Percentiles rank a stretch among this genome's conserved stretches.
Conservation (phyloP, 2,888 invertebrate genomes). For the Eledone cirrhosa region DNA sequence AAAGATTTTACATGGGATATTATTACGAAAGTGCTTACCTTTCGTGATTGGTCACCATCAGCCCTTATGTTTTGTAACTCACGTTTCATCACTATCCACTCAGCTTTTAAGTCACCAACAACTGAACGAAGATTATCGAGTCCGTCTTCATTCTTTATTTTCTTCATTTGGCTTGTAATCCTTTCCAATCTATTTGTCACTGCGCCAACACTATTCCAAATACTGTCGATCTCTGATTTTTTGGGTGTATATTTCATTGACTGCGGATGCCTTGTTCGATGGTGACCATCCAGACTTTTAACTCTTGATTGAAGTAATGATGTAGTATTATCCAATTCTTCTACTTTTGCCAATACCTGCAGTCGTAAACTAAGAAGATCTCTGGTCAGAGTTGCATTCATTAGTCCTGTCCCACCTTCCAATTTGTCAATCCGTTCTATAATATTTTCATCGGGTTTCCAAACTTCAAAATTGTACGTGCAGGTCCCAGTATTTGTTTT, state of each 20-base stretch:
- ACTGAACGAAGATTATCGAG: slow-evolving; percentile 46
- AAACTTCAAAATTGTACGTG: slow-evolving; percentile 55
- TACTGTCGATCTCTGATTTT: slow-evolving; percentile 34
- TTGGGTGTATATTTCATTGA: slow-evolving; percentile 13
- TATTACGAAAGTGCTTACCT: slow-evolving; percentile 35
- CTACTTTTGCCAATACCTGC: slow-evolving; percentile 39
- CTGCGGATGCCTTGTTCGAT: slow-evolving; percentile 32
- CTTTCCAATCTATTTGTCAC: slow-evolving; percentile 30
- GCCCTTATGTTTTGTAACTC: slow-evolving; percentile 54
- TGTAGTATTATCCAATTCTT: slow-evolving; percentile 43
- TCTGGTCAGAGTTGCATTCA: slow-evolving; percentile 45
- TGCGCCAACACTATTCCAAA: slow-evolving; percentile 35
- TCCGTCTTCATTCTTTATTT: slow-evolving; percentile 21
- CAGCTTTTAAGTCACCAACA: slow-evolving; percentile 62
- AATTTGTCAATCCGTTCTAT: slow-evolving; percentile 46
- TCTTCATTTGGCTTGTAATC: background rate
- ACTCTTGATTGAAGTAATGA: slow-evolving; percentile 41
- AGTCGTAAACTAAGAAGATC: slow-evolving; percentile 42
- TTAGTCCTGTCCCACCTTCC: slow-evolving; percentile 46
- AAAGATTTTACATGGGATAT: background rate
- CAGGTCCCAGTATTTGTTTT: slow-evolving; percentile 35
- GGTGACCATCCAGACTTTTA: slow-evolving; percentile 40
- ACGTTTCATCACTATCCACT: slow-evolving; percentile 63
- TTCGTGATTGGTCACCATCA: slow-evolving; percentile 41
- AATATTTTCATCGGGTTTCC: slow-evolving; percentile 61